phyloP scores from a whole-genome alignment of 2,888 invertebrate species.

The Ypsolopha scabrella region DNA sequence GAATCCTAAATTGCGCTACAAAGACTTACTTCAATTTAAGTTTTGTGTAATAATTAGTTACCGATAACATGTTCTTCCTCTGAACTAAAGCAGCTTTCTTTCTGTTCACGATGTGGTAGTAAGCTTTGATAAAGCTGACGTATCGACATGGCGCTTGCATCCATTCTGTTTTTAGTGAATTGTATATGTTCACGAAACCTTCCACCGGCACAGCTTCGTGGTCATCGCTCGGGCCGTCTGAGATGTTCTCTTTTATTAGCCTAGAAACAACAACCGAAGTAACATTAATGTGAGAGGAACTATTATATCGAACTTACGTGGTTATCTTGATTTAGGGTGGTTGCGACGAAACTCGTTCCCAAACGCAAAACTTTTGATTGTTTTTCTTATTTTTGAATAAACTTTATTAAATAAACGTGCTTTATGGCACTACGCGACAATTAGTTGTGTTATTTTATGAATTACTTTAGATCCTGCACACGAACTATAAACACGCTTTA shows the following conservation, averaged over 20 bases:
- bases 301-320: neutral
- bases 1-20: too few relatives aligned
- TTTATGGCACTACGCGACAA: too few relatives aligned
- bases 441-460: too few relatives aligned
- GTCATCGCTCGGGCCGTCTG: conserved; percentile 35
- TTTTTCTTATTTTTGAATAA: too few relatives aligned
- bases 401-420: too few relatives aligned
- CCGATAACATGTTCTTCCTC: conserved; percentile 75
- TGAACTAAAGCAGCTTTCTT: conserved; percentile 73
- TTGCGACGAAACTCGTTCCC: too few relatives aligned
- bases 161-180: conserved; percentile 31
- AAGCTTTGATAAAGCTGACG: conserved; percentile 65
- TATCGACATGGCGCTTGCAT: conserved; percentile 67
- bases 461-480: too few relatives aligned
- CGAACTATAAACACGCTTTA: too few relatives aligned
- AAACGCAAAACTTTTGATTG: too few relatives aligned
- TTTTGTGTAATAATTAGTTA: conserved; percentile 23
- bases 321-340: too few relatives aligned
- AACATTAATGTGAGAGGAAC: conserved; percentile 9
- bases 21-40: neutral
- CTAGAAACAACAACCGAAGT: conserved; percentile 24
- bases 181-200: conserved; percentile 43
- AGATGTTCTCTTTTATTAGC: conserved; percentile 41
- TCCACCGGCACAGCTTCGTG: conserved; percentile 36
- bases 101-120: conserved; percentile 66